Evolutionary conservation across 2,797 vertebrate genomes (phyloP), one percentile per base, ranked within the genome.

Genomic region (Falco columbarius): DNA sequence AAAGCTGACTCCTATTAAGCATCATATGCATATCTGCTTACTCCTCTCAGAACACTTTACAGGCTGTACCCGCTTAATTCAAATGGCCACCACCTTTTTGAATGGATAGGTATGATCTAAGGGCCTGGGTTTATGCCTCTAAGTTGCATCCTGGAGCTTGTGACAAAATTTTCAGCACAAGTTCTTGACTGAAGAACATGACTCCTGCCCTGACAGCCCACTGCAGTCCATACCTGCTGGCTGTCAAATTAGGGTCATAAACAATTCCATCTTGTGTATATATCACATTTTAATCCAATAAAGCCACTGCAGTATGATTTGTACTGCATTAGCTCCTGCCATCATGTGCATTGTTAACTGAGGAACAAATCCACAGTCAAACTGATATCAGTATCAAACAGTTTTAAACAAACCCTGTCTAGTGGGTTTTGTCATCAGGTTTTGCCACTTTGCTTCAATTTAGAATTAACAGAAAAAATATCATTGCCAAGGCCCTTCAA

Each of bases 381-480:
- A 90, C 79, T 89, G 68, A 91, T 82, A 83, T 46, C 67, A 65
- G 8, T 34, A 87, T 47, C 1, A 8, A 94, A 47, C 46, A 90
- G 81, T 46, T 96, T 91, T 81, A 95, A 94, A 89, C 47, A 89
- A 91, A 84, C n/a, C 75, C 30, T 75, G 72, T 54, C 46, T 44
- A 68, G 34, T 44, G 54, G 27, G 42, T 44, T 77, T 77, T 95
- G 74, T 55, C 58, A 91, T 63, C 68, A 70, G n/a, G 59, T 74
- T 86, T 81, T 83, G 72, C 70, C 75, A 83, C 34, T 83, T 75
- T 46, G 44, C 72, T 92, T 92, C 2, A 7, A 75, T 81, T 93
- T 81, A 74, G 84, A 95, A 81, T 91, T 86, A 95, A 95, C 91
- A 96, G 93, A 90, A 95, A 95, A 91, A 83, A 58, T 51, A 81